Conservation (phyloP, 2,888 invertebrate species). For the Raillietiella orientalis region DNA sequence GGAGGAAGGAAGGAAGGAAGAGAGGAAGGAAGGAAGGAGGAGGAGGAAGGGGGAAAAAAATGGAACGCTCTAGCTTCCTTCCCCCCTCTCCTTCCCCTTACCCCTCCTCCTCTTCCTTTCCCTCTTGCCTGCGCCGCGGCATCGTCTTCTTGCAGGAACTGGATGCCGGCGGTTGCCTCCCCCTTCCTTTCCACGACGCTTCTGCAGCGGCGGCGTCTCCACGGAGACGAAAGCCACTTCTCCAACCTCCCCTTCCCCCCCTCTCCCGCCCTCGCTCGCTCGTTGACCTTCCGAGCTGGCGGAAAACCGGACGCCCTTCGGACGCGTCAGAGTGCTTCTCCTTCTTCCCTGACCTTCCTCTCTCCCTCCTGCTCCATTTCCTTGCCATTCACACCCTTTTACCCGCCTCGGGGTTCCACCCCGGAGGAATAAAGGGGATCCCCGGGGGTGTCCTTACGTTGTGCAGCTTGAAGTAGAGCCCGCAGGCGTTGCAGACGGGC, state of each 20-base stretch:
- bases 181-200: constrained; percentile 2
- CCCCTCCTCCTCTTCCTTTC: background rate
- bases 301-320: background rate
- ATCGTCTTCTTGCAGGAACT: background rate
- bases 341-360: background rate
- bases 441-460: too few relatives aligned
- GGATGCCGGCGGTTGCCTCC: constrained; percentile 2
- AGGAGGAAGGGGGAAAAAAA: too few relatives aligned
- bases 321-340: background rate
- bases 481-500: constrained; percentile 15
- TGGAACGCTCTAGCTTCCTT: too few relatives aligned
- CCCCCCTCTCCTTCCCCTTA: too few relatives aligned
- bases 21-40: too few relatives aligned
- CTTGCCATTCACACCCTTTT: too few relatives aligned
- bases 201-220: background rate
- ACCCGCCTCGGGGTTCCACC: too few relatives aligned
- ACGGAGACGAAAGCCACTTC: constrained; percentile 1
- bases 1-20: too few relatives aligned
- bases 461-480: constrained; percentile 15
- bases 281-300: background rate
- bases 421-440: too few relatives aligned
- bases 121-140: background rate
- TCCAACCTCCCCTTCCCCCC: constrained; percentile 3
- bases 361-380: constrained; percentile 1
- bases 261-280: constrained; percentile 3